Conservation (phyloP, 2,888 invertebrate species). For the Cantharis nigra region DNA sequence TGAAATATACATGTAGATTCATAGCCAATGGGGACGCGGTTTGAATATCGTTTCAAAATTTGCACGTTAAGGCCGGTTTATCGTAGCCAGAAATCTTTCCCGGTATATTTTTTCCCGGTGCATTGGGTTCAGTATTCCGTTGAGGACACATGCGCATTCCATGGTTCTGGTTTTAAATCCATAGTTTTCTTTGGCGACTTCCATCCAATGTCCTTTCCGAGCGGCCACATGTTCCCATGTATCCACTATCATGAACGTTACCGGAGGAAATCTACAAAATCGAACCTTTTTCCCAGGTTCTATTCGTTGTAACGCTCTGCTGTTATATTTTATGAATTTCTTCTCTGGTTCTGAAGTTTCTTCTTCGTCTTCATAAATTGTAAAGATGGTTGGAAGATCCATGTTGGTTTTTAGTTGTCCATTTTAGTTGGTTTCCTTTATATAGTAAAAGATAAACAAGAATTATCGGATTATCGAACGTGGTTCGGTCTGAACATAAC, state of each 20-base stretch:
- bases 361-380: background rate
- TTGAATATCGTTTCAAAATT: background rate
- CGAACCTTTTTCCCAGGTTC: background rate
- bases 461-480: background rate
- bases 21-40: constrained; percentile 10
- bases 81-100: background rate
- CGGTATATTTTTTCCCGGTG: no score
- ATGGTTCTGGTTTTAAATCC: no score
- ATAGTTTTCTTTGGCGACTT: no score
- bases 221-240: background rate
- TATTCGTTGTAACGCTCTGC: background rate
- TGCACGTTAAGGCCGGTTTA: background rate
- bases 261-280: background rate
- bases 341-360: background rate
- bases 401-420: background rate
- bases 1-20: constrained; percentile 37
- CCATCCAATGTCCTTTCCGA: background rate
- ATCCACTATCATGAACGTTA: background rate
- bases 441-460: background rate
- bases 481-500: background rate
- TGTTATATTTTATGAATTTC: background rate
- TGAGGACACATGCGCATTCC: background rate
- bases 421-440: background rate
- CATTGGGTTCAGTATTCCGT: background rate
- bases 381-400: background rate